These are phyloP conservation scores for Heliangelus exortis DNA, from an alignment of 2,797 vertebrate genomes.

Conservation along the genomic window DNA sequence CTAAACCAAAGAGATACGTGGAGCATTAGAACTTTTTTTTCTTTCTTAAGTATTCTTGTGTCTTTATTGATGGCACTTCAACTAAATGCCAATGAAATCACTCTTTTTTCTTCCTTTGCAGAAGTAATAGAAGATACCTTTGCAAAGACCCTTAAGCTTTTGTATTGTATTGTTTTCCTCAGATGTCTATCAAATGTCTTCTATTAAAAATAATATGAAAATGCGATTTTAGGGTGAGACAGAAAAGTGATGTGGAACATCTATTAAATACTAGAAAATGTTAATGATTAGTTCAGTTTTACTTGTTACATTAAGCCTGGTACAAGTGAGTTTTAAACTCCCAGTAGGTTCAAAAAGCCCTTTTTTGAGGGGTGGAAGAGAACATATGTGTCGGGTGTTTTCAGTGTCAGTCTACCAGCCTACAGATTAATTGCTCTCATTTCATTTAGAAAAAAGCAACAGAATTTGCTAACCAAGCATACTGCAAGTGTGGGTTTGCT, in stretches of 20 bases:
- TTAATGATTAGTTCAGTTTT: slow-evolving; percentile 46
- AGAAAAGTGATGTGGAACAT: slow-evolving; percentile 29
- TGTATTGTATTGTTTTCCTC: slow-evolving; percentile 68
- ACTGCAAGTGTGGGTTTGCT: slow-evolving; percentile 45
- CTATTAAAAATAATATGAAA: slow-evolving; percentile 59
- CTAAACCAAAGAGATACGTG: slow-evolving; percentile 83
- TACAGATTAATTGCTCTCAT: slow-evolving; percentile 28
- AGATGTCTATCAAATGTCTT: slow-evolving; percentile 69
- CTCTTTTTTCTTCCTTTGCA: slow-evolving; percentile 50
- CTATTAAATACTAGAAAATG: slow-evolving; percentile 42
- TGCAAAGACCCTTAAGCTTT: slow-evolving; percentile 62
- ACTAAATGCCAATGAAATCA: slow-evolving; percentile 71
- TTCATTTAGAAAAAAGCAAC: slow-evolving; percentile 31
- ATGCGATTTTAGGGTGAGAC: slow-evolving; percentile 35
- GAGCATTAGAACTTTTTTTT: slow-evolving; percentile 66
- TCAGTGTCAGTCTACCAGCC: slow-evolving; percentile 33
- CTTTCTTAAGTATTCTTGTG: slow-evolving; percentile 62
- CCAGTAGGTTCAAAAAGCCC: background rate
- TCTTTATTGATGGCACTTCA: slow-evolving; percentile 67
- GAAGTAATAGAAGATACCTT: slow-evolving; percentile 50
- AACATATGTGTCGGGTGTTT: slow-evolving; percentile 6
- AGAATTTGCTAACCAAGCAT: slow-evolving; percentile 29
- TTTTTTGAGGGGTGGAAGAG: slow-evolving; percentile 43
- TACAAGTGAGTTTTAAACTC: slow-evolving; percentile 37
- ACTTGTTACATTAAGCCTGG: slow-evolving; percentile 26